Base-by-base conservation (phyloP, 2,113 vertebrate species). In the Columba livia region DNA sequence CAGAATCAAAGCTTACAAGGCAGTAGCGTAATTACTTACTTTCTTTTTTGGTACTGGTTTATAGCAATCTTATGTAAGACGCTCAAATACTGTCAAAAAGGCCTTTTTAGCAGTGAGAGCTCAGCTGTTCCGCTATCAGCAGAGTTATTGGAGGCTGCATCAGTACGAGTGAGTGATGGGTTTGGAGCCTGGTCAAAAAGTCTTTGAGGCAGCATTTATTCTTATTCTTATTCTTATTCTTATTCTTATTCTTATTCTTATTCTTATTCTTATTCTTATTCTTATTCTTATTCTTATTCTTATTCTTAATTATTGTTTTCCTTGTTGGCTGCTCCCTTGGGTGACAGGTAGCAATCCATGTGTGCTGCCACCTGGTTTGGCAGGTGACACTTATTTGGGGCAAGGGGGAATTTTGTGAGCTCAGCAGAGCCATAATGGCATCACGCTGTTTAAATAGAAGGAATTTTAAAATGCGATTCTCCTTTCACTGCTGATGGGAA, bases 11-110 rank as follows among this genome's bases (percentile, higher is more conserved):
- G 95, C 84, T 72, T 23, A 26, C 57, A 25, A 89, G 79, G 90
- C 71, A 90, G 32, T n/a, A 34, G 90, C 31, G 17, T 94, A 91
- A 94, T 95, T 96, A 85, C 89, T 96, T 56, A 60, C 86, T 92
- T 92, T 82, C 88, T 84, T 57, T 94, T 82, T 90, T 57, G 69
- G 71, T 79, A 34, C 44, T 32, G 31, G 78, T 84, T 96, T 88
- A 61, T 69, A 93, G 61, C 38, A 15, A 75, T 88, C 60, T 87
- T 78, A 78, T 17, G n/a, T 64, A 88, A 94, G 94, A 44, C 5
- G 8, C 87, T 94, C 79, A 62, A 15, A 83, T 24, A 38, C 26
- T 40, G 20, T 32, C 15, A 19, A 15, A 77, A n/a, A 38, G 40
- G 29, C 29, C 23, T 31, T 77, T 48, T 38, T n/a, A 67, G 56